phyloP scores from a whole-genome alignment of 2,888 invertebrate species.

The Timandra comae region DNA sequence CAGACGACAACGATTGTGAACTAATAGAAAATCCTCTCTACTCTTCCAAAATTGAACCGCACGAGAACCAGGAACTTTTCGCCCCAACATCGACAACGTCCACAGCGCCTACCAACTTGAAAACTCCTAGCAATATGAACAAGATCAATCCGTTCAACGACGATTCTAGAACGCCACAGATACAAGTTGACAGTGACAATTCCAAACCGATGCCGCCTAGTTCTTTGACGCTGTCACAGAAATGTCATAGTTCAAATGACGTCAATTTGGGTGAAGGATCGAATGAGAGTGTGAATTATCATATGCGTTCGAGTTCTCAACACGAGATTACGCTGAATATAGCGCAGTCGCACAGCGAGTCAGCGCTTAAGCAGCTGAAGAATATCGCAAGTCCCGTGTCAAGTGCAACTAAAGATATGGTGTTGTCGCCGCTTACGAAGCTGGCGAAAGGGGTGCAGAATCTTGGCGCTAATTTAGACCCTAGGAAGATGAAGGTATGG shows the following conservation, averaged over 20 bases:
- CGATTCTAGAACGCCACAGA: slow-evolving; percentile 77
- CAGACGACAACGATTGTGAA: slow-evolving; percentile 59
- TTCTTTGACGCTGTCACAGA: slow-evolving; percentile 75
- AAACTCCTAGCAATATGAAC: slow-evolving; percentile 50
- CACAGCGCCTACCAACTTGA: slow-evolving; percentile 36
- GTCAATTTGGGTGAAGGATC: slow-evolving; percentile 69
- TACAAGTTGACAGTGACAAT: slow-evolving; percentile 67
- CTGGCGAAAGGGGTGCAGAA: slow-evolving; percentile 91
- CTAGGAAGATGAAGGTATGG: slow-evolving; percentile 82
- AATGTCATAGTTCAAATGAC: slow-evolving; percentile 83
- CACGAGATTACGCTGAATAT: slow-evolving; percentile 83
- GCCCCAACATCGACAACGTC: slow-evolving; percentile 74
- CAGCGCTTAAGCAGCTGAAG: slow-evolving; percentile 82
- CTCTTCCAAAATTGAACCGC: slow-evolving; percentile 65
- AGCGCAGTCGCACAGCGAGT: slow-evolving; percentile 87
- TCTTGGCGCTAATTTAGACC: slow-evolving; percentile 90
- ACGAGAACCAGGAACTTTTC: slow-evolving; percentile 68
- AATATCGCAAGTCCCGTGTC: slow-evolving; percentile 82
- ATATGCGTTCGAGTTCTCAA: slow-evolving; percentile 76
- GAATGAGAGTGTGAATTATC: slow-evolving; percentile 34
- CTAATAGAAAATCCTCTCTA: slow-evolving; percentile 66
- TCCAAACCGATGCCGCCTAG: slow-evolving; percentile 70
- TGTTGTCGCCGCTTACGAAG: slow-evolving; percentile 86
- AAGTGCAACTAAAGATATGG: slow-evolving; percentile 79
- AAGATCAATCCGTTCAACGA: slow-evolving; percentile 62